Conservation (phyloP, 2,113 vertebrate genomes). For the Spea multiplicata region DNA sequence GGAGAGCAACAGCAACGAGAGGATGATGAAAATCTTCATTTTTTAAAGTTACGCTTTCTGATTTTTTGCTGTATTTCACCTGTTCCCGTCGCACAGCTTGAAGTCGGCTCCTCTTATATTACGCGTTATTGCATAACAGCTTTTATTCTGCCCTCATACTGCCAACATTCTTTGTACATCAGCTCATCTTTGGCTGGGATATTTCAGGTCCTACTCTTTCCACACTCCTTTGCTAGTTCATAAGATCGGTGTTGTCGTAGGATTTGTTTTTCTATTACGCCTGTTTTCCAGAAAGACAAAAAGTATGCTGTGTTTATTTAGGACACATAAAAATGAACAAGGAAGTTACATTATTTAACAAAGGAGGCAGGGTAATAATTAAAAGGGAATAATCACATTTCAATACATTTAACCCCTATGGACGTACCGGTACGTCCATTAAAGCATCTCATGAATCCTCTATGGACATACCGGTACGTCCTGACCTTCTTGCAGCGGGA, state of each 20-base stretch:
- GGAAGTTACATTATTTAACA: no score
- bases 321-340: no score
- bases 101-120: neutral
- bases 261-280: neutral
- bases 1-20: constrained; percentile 12
- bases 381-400: no score
- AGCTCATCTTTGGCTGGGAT: constrained; percentile 23
- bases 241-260: neutral
- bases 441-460: no score
- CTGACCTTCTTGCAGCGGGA: no score
- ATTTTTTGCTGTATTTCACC: neutral
- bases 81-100: neutral
- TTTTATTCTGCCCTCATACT: neutral
- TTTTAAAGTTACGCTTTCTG: neutral
- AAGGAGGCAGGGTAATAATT: no score
- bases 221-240: neutral
- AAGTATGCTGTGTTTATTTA: neutral
- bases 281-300: neutral
- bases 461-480: no score
- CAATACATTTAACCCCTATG: no score
- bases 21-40: constrained; percentile 21
- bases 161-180: constrained; percentile 26
- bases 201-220: neutral
- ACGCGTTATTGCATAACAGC: constrained; percentile 21
- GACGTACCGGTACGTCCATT: no score